Percentiles rank a stretch among this genome's conserved stretches.
Conservation (phyloP, 2,113 vertebrate genomes). For the Diadophis punctatus region DNA sequence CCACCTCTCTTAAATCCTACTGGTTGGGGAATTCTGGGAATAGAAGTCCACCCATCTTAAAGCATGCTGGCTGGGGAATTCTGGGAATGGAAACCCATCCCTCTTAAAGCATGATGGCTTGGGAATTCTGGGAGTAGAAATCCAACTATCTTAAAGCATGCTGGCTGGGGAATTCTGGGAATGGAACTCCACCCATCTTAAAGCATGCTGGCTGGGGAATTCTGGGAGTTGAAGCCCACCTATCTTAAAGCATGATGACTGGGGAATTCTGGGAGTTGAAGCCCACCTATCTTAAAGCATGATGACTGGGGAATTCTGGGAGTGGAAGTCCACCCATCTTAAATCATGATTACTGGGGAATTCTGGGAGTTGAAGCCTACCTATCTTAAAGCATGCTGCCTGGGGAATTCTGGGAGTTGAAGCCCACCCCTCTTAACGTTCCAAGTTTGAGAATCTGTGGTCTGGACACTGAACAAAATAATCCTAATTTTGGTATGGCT, state of each 20-base stretch:
- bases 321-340: not conserved
- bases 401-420: not conserved
- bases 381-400: fast-evolving
- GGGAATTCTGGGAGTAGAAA: not conserved
- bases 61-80: not conserved
- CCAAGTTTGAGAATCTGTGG: not conserved
- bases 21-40: not conserved
- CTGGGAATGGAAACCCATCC: not conserved
- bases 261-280: not conserved
- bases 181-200: not conserved
- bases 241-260: not conserved
- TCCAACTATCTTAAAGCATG: not conserved
- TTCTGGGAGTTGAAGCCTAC: too few relatives aligned
- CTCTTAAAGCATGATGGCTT: not conserved
- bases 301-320: not conserved
- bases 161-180: not conserved
- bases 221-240: not conserved
- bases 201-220: not conserved
- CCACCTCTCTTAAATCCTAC: not conserved
- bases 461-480: not conserved
- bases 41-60: not conserved
- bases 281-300: not conserved
- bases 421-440: not conserved
- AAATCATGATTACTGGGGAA: too few relatives aligned
- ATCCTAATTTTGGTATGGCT: constrained; percentile 20